Evolutionary conservation across 1,140 invertebrate genomes (phyloP), one percentile per base, ranked within the genome.

Genomic region (Hypsibius dujardini): DNA sequence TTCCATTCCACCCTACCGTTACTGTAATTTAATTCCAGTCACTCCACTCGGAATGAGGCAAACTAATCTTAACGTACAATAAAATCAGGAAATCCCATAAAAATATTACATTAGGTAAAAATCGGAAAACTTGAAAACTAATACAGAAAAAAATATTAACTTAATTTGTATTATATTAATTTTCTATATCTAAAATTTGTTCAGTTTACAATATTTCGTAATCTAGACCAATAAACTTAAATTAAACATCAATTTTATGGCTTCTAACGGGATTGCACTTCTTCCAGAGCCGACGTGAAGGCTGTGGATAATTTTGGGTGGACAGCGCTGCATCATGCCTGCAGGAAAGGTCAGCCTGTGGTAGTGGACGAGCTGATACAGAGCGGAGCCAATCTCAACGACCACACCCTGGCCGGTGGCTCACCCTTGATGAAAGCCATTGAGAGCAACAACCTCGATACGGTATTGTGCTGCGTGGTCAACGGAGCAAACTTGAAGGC

Each of bases 271-370:
- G 7, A 56, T 56, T 56, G 7, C n/a, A n/a, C 50, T 7, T 12
- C n/a, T 56, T n/a, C n/a, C 75, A 80, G 79, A 47, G 80, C 80
- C 28, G 72, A 74, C 71, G 75, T 80, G 2, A 79, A 80, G 75
- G 74, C 77, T 12, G 73, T 75, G 69, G 80, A 81, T 72, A 81
- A 81, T 73, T 80, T 81, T 73, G 79, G 80, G 71, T 81, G 80
- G 80, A 80, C 80, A 59, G 79, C 80, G 2, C 71, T 81, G 45
- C 80, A 81, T 72, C 79, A 81, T 74, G 80, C 80, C 1, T 79
- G 78, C 72, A 80, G 81, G 74, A 74, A 76, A 28, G 80, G 80
- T 15, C 75, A 77, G 70, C 72, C 79, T 47, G 78, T 79, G 72
- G 73, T 80, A 60, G 79, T 80, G 2, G 74, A 78, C 70, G 74